These are phyloP conservation scores for Odontocolon sp. DNA, from an alignment of 2,888 invertebrate genomes.

Conservation along the genomic window DNA sequence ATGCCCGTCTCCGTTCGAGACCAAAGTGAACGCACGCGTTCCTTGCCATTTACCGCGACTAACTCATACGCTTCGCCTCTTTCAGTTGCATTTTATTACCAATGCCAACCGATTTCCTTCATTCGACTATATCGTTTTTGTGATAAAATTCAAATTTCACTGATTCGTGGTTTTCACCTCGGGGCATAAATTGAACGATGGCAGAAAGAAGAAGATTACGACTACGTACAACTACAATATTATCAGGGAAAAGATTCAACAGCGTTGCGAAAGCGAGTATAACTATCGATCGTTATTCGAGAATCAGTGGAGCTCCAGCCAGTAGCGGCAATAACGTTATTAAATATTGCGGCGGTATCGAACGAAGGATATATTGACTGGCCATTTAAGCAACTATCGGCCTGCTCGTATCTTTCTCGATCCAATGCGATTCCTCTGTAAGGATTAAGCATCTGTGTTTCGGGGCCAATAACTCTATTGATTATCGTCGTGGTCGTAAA, in stretches of 20 bases:
- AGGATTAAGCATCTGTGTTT: too few relatives aligned
- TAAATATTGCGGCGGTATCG: too few relatives aligned
- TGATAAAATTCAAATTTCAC: conserved; percentile 41
- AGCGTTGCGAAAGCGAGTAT: conserved; percentile 48
- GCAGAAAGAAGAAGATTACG: neutral
- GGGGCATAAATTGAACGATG: conserved; percentile 3
- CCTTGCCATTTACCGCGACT: neutral
- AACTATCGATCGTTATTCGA: conserved; percentile 40
- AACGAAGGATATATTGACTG: too few relatives aligned
- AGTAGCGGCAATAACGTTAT: too few relatives aligned
- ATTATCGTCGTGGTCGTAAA: neutral
- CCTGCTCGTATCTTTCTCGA: too few relatives aligned
- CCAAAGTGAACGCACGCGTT: neutral
- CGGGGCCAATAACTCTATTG: neutral
- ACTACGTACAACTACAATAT: conserved; percentile 24
- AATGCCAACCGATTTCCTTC: neutral
- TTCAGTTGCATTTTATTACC: neutral
- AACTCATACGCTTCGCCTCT: neutral
- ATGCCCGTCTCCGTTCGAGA: neutral
- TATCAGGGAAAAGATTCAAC: neutral
- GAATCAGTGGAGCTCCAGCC: neutral
- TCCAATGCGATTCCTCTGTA: too few relatives aligned
- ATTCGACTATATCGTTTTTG: conserved; percentile 4
- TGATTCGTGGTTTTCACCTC: conserved; percentile 39
- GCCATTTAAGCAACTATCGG: too few relatives aligned